A percentile compares a stretch with the other conserved stretches of the same genome.
These are phyloP conservation scores for Probaryconus sp. DNA, from an alignment of 1,140 invertebrate genomes.

Conservation along the genomic window DNA sequence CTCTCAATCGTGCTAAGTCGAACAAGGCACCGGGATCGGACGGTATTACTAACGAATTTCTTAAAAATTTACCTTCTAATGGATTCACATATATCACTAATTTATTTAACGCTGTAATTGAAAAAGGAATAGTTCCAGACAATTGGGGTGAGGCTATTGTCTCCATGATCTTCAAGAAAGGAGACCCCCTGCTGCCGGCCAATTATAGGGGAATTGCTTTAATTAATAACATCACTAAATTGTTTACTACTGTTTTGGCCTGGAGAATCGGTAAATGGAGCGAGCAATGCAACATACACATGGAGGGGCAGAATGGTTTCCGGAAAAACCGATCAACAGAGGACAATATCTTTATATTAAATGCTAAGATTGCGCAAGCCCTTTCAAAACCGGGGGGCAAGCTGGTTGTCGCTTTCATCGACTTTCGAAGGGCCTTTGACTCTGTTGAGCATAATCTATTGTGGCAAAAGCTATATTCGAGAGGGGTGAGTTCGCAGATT, in stretches of 20 bases:
- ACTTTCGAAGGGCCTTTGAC: constrained; percentile 37
- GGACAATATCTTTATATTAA: constrained; percentile 37
- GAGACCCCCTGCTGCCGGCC: constrained; percentile 16
- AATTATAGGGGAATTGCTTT: constrained; percentile 58
- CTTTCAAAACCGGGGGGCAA: constrained; percentile 7
- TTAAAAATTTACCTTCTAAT: neutral
- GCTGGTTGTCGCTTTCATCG: constrained; percentile 22
- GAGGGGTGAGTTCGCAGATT: constrained; percentile 24
- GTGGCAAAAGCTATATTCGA: constrained; percentile 17
- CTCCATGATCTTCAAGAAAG: constrained; percentile 50
- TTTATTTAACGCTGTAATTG: neutral
- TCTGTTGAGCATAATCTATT: constrained; percentile 24
- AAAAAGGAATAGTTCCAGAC: neutral
- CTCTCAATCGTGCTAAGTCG: neutral
- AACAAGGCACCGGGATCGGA: neutral
- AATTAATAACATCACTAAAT: constrained; percentile 37
- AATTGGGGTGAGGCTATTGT: constrained; percentile 18
- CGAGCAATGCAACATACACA: constrained; percentile 1
- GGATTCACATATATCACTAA: neutral
- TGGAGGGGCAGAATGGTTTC: constrained; percentile 3
- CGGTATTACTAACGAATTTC: neutral
- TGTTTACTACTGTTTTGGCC: constrained; percentile 43
- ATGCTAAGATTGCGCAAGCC: constrained; percentile 8
- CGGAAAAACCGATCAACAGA: constrained; percentile 10
- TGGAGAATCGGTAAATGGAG: constrained; percentile 16